These are phyloP conservation scores for Anser brachyrhynchus DNA, from an alignment of 2,113 vertebrate genomes.

Conservation along the genomic window DNA sequence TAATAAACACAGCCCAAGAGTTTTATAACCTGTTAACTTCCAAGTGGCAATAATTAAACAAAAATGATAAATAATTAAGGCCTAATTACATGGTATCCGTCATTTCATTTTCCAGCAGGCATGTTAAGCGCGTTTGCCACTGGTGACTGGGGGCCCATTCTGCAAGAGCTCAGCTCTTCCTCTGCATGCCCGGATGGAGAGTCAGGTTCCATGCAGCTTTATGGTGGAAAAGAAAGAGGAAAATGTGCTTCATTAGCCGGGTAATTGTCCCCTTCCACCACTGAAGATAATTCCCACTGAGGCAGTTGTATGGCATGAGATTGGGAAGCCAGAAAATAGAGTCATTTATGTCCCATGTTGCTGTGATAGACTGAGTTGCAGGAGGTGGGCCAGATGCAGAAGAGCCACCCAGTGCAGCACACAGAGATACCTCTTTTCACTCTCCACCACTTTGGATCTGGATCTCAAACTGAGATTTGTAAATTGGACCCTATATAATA, in stretches of 20 bases:
- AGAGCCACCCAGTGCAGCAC: background rate
- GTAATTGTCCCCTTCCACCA: slow-evolving; percentile 66
- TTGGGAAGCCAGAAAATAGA: slow-evolving; percentile 43
- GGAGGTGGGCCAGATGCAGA: background rate
- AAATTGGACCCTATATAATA: background rate
- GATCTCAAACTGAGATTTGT: background rate
- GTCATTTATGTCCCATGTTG: background rate
- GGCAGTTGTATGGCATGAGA: slow-evolving; percentile 26
- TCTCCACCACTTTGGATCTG: background rate
- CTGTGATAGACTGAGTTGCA: background rate
- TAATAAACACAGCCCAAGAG: slow-evolving; percentile 82
- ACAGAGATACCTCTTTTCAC: background rate
- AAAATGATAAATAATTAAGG: slow-evolving; percentile 86
- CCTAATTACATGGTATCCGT: slow-evolving; percentile 80
- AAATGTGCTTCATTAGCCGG: slow-evolving; percentile 65
- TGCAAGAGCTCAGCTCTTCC: background rate
- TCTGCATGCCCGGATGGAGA: slow-evolving; percentile 11
- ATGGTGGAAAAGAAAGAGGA: slow-evolving; percentile 51
- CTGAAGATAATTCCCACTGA: slow-evolving; percentile 44
- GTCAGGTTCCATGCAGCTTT: slow-evolving; percentile 46
- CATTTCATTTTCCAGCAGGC: slow-evolving; percentile 76
- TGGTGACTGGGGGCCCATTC: slow-evolving; percentile 44
- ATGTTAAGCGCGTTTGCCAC: slow-evolving; percentile 61
- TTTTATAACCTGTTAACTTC: slow-evolving; percentile 83
- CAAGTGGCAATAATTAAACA: slow-evolving; percentile 82